Evolutionary conservation across 2,888 invertebrate genomes (phyloP).

Genomic region (Temnothorax ravouxi): DNA sequence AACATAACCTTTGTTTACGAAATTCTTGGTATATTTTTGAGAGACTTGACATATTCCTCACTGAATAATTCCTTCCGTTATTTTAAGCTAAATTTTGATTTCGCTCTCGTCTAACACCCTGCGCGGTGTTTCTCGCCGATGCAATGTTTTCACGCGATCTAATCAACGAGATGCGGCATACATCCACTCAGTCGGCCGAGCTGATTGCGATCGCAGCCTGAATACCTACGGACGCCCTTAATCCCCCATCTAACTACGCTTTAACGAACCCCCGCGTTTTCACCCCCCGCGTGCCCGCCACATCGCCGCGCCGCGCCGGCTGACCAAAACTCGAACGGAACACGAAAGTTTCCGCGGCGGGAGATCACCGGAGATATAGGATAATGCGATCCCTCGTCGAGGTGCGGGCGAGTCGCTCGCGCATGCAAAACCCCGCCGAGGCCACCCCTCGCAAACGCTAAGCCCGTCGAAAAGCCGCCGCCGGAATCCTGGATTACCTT

Average conservation of each 20-base stretch:
- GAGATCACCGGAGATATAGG: constrained; percentile 52
- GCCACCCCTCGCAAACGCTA: constrained; percentile 43
- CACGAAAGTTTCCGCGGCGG: constrained; percentile 46
- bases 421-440: constrained; percentile 41
- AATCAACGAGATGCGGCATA: constrained; percentile 35
- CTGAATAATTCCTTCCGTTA: neutral
- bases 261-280: constrained; percentile 41
- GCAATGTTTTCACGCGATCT: constrained; percentile 35
- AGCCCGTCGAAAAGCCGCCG: constrained; percentile 60
- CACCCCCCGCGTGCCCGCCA: neutral
- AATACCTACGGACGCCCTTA: constrained; percentile 37
- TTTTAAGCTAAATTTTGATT: constrained; percentile 6
- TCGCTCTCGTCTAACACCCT: neutral
- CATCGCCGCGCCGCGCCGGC: constrained; percentile 21
- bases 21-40: neutral
- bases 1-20: neutral
- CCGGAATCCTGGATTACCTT: constrained; percentile 58
- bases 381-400: constrained; percentile 65
- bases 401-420: constrained; percentile 33
- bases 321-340: constrained; percentile 53
- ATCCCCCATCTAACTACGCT: constrained; percentile 33
- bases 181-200: constrained; percentile 14
- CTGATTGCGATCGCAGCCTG: constrained; percentile 44
- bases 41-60: no score
- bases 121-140: neutral